Percentiles rank a stretch among this genome's conserved stretches.
phyloP scores from a whole-genome alignment of 37 sponge, comb jelly and placozoan genomes.

The Ephydatia muelleri region DNA sequence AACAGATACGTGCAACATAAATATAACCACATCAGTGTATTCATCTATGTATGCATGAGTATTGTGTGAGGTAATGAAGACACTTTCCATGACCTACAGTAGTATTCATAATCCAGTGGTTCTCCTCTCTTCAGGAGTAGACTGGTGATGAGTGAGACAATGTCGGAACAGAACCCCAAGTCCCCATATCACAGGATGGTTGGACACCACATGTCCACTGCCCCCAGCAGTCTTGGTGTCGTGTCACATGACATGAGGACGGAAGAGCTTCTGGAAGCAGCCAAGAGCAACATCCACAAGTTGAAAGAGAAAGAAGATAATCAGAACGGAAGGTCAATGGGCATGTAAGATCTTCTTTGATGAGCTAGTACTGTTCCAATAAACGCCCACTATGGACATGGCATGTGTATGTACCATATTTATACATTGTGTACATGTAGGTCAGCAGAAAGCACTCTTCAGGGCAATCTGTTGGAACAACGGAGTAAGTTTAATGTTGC shows the following conservation, averaged over 20 bases:
- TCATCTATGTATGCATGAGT: background rate
- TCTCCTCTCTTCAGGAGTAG: slow-evolving; percentile 51
- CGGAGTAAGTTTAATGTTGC: background rate
- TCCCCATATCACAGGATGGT: slow-evolving; percentile 58
- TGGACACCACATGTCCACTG: background rate
- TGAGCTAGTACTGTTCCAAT: background rate
- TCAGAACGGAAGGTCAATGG: slow-evolving; percentile 29
- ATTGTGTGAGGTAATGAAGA: background rate
- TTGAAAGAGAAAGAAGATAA: slow-evolving; percentile 51
- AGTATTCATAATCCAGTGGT: background rate
- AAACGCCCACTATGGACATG: too few species aligned
- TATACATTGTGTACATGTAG: background rate
- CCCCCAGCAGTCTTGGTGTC: background rate
- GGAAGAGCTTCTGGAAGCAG: slow-evolving; percentile 59
- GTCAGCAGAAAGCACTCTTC: background rate
- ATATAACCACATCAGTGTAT: too few species aligned
- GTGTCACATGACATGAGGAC: slow-evolving; percentile 30
- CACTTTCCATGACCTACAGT: background rate
- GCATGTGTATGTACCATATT: too few species aligned
- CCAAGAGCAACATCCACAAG: slow-evolving; percentile 53
- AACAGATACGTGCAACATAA: too few species aligned
- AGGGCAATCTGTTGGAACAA: background rate
- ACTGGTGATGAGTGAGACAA: slow-evolving; percentile 69
- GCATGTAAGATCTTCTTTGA: too few species aligned
- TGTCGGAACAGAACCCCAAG: slow-evolving; percentile 65